A percentile compares a stretch with the other conserved stretches of the same genome.
Evolutionary conservation across 2,113 vertebrate genomes (phyloP).

Genomic region (Bettongia penicillata): DNA sequence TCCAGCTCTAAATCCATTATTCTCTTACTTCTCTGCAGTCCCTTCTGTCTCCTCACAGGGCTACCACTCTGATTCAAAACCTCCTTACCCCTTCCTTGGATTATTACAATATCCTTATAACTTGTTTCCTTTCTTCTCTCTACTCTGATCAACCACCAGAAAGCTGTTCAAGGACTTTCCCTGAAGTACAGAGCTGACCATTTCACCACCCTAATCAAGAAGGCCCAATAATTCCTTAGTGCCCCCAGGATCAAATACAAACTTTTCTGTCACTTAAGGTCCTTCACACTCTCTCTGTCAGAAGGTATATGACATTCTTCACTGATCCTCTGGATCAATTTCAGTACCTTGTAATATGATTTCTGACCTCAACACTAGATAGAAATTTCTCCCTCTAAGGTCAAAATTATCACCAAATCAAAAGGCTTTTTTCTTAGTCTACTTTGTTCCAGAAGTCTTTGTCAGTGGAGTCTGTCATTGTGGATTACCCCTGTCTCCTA

Average conservation of each 20-base stretch:
- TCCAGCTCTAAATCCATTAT: neutral
- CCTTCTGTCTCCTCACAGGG: neutral
- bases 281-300: neutral
- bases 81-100: neutral
- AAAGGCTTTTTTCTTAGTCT: neutral
- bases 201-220: neutral
- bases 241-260: neutral
- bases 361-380: neutral
- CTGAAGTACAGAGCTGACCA: neutral
- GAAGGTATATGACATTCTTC: neutral
- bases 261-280: neutral
- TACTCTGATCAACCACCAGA: neutral
- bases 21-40: neutral
- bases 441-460: neutral
- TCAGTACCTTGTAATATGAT: neutral
- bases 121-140: neutral
- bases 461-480: neutral
- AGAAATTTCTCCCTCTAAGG: neutral
- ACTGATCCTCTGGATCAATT: neutral
- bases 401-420: neutral
- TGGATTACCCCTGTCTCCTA: neutral
- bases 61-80: neutral
- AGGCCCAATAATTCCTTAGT: neutral
- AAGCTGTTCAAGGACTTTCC: neutral
- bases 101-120: neutral